phyloP scores from a whole-genome alignment of 2,113 vertebrate species.

The Pollimyrus isidori region DNA sequence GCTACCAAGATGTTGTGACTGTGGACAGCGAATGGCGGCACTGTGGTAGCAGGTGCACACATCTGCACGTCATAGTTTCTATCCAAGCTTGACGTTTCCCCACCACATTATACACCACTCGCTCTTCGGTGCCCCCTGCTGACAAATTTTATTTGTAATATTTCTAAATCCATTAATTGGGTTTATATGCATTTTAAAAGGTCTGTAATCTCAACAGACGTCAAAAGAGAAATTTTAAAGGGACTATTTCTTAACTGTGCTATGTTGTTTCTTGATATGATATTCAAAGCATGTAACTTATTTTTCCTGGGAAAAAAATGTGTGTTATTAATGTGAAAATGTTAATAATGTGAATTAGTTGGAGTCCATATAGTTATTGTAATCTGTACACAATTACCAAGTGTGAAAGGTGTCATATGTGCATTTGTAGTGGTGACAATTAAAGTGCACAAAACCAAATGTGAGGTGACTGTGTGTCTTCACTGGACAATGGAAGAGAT shows the following conservation, averaged over 20 bases:
- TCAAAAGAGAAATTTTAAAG: slow-evolving; percentile 23
- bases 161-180: slow-evolving; percentile 19
- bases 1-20: neutral
- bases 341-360: slow-evolving; percentile 30
- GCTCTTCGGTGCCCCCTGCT: neutral
- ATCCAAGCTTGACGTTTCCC: neutral
- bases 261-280: slow-evolving; percentile 41
- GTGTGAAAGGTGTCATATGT: slow-evolving; percentile 40
- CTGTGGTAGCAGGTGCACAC: neutral
- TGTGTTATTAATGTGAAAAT: slow-evolving; percentile 33
- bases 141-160: neutral
- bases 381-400: slow-evolving; percentile 25
- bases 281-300: slow-evolving; percentile 43
- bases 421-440: slow-evolving; percentile 40
- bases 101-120: neutral
- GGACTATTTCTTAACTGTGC: slow-evolving; percentile 41
- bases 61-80: neutral
- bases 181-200: slow-evolving; percentile 23
- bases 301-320: slow-evolving; percentile 11
- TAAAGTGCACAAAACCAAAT: slow-evolving; percentile 42
- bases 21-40: neutral
- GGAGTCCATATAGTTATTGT: slow-evolving; percentile 24
- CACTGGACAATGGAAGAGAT: neutral
- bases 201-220: slow-evolving; percentile 29
- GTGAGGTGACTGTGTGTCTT: neutral